Percentiles rank a stretch among this genome's conserved stretches.
Conservation (phyloP, 2,113 vertebrate species). For the Sterna hirundo region DNA sequence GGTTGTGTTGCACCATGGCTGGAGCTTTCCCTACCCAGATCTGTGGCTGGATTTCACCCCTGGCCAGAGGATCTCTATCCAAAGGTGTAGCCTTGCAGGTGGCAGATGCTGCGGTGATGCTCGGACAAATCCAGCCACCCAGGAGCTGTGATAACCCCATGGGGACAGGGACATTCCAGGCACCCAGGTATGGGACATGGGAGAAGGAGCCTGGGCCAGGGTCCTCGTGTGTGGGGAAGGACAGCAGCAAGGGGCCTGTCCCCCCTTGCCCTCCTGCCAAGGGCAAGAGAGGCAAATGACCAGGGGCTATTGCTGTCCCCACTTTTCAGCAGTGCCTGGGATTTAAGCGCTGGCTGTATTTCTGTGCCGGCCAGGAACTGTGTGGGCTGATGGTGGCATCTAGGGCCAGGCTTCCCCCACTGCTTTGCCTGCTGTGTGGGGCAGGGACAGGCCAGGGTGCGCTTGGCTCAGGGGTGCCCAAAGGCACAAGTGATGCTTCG, state of each 20-base stretch:
- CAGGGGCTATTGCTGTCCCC: rapidly evolving
- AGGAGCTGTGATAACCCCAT: background rate
- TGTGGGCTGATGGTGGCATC: background rate
- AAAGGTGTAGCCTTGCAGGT: rapidly evolving
- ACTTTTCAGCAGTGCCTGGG: background rate
- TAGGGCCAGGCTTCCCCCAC: background rate
- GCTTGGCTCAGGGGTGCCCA: background rate
- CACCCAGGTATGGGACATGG: rapidly evolving
- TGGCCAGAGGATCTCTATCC: background rate
- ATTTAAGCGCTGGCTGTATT: background rate
- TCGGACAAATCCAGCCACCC: background rate
- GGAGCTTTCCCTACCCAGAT: background rate
- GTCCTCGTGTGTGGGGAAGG: rapidly evolving
- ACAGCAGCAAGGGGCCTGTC: background rate
- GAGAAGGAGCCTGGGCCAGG: background rate
- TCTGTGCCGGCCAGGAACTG: background rate
- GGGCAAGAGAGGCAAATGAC: background rate
- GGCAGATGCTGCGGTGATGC: background rate
- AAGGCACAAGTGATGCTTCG: background rate
- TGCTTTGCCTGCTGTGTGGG: background rate
- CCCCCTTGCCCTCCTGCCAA: rapidly evolving
- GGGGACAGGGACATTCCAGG: background rate
- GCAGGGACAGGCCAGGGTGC: background rate
- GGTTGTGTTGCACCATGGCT: background rate
- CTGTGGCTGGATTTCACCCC: background rate